Base-by-base conservation (phyloP, 2,113 vertebrate genomes). In the Notarius lentiginosus region DNA sequence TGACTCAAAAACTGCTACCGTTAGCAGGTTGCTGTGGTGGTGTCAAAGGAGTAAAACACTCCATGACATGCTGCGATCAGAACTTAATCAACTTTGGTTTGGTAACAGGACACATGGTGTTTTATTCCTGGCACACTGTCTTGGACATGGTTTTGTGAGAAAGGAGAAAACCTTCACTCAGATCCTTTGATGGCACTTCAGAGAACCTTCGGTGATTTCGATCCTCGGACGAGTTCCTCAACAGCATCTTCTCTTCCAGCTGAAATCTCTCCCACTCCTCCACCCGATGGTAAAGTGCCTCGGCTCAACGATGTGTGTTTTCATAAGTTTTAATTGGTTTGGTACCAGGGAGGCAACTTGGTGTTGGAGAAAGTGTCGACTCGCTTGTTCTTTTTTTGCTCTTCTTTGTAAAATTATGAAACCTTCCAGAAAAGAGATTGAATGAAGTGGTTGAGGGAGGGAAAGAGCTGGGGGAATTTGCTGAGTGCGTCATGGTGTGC, bases 311-410 rank as follows among this genome's bases (percentile, higher is more conserved):
- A 72, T 83, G 30, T 84, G 65, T 75, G 18, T 80, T 81, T 88
- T 68, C 56, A 86, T 88, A 88, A 86, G 72, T 53, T 82, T 81
- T 85, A 88, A 88, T 88, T 87, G 83, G 85, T 87, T 53, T 77
- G 51, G 49, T 70, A 63, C 66, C 30, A n/a, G 61, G 17, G 68
- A 34, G 53, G 81, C 30, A 24, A 68, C 47, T 30, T 22, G 22
- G 7, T 10, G 81, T 49, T 8, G 47, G 60, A 63, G 24, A 53
- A 83, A 83, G 12, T 18, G 3, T 47, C 10, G 15, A 58, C 58
- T 76, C 22, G 51, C 10, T 77, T 6, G 2, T 77, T 49, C 41
- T 47, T n/a, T 30, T 51, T 4, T 22, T 41, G 7, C 49, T 24
- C 49, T 18, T 85, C 83, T 79, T 12, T 47, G 30, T 66, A 49